A percentile compares a stretch with the other conserved stretches of the same genome.
phyloP scores from a whole-genome alignment of 2,113 vertebrate species.

The Oncorhynchus clarkii region DNA sequence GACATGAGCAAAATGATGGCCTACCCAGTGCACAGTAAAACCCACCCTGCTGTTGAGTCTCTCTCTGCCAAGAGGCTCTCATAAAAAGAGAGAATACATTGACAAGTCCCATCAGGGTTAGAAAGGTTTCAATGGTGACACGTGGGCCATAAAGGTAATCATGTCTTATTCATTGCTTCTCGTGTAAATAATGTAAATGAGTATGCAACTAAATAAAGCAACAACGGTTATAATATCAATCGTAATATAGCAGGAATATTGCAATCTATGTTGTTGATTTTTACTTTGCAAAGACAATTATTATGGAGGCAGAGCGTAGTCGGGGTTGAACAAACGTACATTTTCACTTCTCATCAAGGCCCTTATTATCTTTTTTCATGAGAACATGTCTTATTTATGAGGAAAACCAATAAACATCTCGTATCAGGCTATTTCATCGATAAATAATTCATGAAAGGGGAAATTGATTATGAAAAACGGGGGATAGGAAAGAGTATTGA shows the following conservation, averaged over 20 bases:
- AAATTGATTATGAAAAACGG: neutral
- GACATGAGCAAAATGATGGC: conserved; percentile 76
- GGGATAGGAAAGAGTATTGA: conserved; percentile 1
- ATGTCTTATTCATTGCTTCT: conserved; percentile 21
- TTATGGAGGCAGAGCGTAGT: neutral
- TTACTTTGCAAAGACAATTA: neutral
- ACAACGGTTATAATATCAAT: neutral
- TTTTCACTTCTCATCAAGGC: conserved; percentile 10
- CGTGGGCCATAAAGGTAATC: conserved; percentile 20
- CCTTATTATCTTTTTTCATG: neutral
- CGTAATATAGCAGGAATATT: neutral
- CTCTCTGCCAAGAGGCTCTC: conserved; percentile 37
- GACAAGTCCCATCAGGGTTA: conserved; percentile 11
- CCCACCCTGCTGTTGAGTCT: conserved; percentile 30
- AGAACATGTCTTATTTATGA: conserved; percentile 24
- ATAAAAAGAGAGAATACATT: conserved; percentile 26
- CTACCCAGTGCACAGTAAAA: conserved; percentile 63
- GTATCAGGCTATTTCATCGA: conserved; percentile 7
- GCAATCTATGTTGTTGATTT: too few relatives aligned
- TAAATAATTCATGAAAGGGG: conserved; percentile 8
- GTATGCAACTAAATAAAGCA: conserved; percentile 2
- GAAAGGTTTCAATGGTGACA: conserved; percentile 25
- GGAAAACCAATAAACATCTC: conserved; percentile 9
- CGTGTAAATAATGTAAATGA: conserved; percentile 38
- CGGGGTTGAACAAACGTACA: neutral